Conservation (phyloP, 2,888 invertebrate species). For the Catocala nupta region DNA sequence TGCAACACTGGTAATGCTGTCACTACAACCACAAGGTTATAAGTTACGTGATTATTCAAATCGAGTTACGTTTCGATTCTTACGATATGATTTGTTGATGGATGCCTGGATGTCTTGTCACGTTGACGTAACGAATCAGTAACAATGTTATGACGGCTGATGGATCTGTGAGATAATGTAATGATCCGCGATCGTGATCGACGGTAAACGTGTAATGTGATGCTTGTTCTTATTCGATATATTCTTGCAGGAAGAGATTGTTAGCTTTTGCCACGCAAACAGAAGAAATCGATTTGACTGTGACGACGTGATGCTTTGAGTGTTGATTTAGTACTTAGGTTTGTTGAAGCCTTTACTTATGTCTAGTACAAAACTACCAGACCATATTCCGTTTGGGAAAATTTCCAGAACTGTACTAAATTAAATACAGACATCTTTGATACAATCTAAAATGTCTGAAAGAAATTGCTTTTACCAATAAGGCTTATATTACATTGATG, state of each 20-base stretch:
- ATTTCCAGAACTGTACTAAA: too few relatives aligned
- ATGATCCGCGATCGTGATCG: conserved; percentile 41
- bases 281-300: too few relatives aligned
- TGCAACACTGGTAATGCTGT: conserved; percentile 43
- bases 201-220: conserved; percentile 24
- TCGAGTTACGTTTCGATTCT: conserved; percentile 59
- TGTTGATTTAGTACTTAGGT: too few relatives aligned
- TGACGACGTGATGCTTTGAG: too few relatives aligned
- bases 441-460: too few relatives aligned
- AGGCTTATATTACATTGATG: too few relatives aligned
- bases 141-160: conserved; percentile 49
- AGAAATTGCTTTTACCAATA: too few relatives aligned
- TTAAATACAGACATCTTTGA: too few relatives aligned
- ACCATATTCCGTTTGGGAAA: too few relatives aligned
- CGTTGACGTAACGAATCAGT: conserved; percentile 54
- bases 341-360: neutral
- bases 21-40: conserved; percentile 63
- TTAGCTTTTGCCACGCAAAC: neutral
- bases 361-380: too few relatives aligned
- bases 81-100: conserved; percentile 57
- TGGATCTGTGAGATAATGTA: conserved; percentile 43
- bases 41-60: conserved; percentile 65
- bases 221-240: conserved; percentile 15
- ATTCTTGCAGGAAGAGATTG: conserved; percentile 9
- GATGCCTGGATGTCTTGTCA: conserved; percentile 57